Conservation (phyloP, 2,797 vertebrate species). For the Sebastes jordani region DNA sequence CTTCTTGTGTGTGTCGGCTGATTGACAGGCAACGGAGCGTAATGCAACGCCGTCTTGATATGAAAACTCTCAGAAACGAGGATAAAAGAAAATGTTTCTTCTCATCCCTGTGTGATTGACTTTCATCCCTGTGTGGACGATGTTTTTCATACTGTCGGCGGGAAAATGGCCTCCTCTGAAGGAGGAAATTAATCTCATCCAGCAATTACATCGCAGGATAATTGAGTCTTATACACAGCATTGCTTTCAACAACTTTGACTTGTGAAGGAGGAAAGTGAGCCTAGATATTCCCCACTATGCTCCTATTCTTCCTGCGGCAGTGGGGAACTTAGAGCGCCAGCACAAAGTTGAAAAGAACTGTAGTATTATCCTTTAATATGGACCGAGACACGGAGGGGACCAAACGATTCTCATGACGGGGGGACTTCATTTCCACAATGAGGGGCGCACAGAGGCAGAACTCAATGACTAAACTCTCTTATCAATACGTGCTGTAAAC, state of each 20-base stretch:
- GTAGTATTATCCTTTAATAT: conserved; percentile 11
- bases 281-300: neutral
- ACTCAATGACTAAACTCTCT: conserved; percentile 26
- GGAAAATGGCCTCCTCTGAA: conserved; percentile 7
- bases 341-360: conserved; percentile 21
- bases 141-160: neutral
- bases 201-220: conserved; percentile 23
- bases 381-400: neutral
- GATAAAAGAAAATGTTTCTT: conserved; percentile 4
- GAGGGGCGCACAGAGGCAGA: neutral
- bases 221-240: neutral
- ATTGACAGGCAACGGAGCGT: neutral
- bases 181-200: conserved; percentile 24
- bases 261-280: conserved; percentile 3
- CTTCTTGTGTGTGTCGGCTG: neutral
- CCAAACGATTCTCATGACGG: neutral
- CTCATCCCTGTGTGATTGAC: neutral
- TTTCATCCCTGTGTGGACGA: conserved; percentile 12
- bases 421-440: neutral
- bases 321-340: neutral
- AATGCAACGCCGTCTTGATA: neutral
- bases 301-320: neutral
- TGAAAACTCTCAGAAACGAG: conserved; percentile 19
- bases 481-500: conserved; percentile 27
- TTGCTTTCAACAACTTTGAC: conserved; percentile 9